Evolutionary conservation across 2,113 vertebrate genomes (phyloP), one percentile per base, ranked within the genome.

Genomic region (Daphoenositta chrysoptera): DNA sequence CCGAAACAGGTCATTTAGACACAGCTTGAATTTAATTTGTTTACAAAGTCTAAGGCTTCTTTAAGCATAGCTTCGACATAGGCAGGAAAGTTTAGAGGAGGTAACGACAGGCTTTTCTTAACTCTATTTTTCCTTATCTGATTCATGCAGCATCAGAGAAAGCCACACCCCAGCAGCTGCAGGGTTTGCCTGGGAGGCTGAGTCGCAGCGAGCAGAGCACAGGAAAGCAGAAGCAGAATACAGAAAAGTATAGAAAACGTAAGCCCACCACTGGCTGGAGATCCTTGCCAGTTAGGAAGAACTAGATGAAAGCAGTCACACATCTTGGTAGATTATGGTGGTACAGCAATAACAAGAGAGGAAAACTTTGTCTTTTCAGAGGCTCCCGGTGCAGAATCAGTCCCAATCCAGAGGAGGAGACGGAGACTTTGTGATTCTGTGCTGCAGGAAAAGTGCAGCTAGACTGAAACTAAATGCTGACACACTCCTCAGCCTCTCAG

Each of bases 291-390:
- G 99, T 99, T 98, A 97, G 99, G 99, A 98, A 99, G 99, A 95
- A 99, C 98, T 97, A 99, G 97, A 97, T 99, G 99, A 98, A 99
- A 99, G 97, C 99, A 99, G 99, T 99, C 99, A 96, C 99, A 99
- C 99, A 99, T 99, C 98, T 97, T 98, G 98, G 97, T 91, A 95
- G 97, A 26, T 97, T 96, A 60, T 96, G 96, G 86, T 76, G 87
- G 85, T 56, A 89, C 80, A 92, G 96, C 95, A 96, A 88, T 83
- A 88, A 60, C 64, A 92, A 91, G 76, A 95, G 91, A 93, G 81
- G 80, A 91, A 93, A 94, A 93, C 87, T 90, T 87, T 96, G 89
- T 94, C 91, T 96, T 95, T 93, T 92, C 96, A 81, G 96, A 89
- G 83, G 94, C 96, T 97, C 94, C 89, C 87, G 79, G 94, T 86